Evolutionary conservation across 1,140 invertebrate species (phyloP).

Genomic region (Ceratina calcarata): DNA sequence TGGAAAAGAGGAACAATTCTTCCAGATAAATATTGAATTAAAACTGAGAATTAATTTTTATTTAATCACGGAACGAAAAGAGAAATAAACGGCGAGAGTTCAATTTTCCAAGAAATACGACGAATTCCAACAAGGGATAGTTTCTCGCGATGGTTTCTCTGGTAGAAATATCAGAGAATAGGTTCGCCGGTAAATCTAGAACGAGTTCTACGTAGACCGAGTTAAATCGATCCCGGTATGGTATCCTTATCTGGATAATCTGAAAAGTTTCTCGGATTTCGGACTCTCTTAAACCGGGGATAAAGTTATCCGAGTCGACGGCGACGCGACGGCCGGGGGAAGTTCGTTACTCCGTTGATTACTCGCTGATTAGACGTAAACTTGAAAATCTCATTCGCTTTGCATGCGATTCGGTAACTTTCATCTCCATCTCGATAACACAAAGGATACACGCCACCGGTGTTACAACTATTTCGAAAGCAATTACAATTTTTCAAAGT

Average conservation of each 20-base stretch:
- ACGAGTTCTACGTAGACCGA: conserved; percentile 10
- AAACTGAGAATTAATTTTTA: too few species aligned
- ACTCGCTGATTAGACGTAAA: conserved; percentile 28
- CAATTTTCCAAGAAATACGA: neutral
- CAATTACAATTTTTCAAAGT: neutral
- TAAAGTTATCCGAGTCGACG: conserved; percentile 19
- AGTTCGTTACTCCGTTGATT: conserved; percentile 12
- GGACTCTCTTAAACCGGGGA: conserved; percentile 14
- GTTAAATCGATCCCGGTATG: conserved; percentile 18
- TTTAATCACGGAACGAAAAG: too few species aligned
- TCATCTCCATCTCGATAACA: neutral
- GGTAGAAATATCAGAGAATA: conserved; percentile 6
- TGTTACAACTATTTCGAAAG: neutral
- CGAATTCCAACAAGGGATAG: neutral
- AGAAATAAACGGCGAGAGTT: neutral
- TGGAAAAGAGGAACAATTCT: too few species aligned
- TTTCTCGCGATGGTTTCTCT: neutral
- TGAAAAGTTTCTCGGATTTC: conserved; percentile 21
- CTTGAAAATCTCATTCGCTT: conserved; percentile 13
- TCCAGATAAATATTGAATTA: too few species aligned
- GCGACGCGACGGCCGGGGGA: neutral
- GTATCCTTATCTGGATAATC: conserved; percentile 14
- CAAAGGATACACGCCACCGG: neutral
- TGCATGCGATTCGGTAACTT: neutral
- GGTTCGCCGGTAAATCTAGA: neutral